Evolutionary conservation across 1,140 invertebrate species (phyloP).

Genomic region (Cotesia glomerata): DNA sequence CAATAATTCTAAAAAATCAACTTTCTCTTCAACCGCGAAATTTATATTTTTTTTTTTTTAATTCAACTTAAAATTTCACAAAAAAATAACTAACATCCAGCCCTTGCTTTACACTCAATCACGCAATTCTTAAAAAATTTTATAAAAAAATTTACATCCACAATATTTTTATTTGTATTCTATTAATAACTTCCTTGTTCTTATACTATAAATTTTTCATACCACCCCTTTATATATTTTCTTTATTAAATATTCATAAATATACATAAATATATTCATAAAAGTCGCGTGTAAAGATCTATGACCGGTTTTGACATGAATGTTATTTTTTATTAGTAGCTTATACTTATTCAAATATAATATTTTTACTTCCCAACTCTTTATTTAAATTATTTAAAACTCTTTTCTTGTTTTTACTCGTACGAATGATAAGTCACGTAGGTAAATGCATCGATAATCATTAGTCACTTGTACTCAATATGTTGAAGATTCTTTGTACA

Average conservation of each 20-base stretch:
- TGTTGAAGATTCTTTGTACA: constrained; percentile 19
- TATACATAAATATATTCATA: no score
- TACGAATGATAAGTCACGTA: constrained; percentile 15
- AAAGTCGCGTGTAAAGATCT: constrained; percentile 10
- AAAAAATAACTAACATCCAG: no score
- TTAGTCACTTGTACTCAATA: constrained; percentile 55
- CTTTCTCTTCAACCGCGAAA: no score
- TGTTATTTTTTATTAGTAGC: not conserved
- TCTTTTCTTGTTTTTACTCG: not conserved
- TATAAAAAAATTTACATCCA: no score
- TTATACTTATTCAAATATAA: not conserved
- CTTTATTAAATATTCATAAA: not conserved
- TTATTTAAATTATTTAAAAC: not conserved
- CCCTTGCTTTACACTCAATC: no score
- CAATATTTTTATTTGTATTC: no score
- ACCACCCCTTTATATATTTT: not conserved
- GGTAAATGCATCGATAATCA: constrained; percentile 43
- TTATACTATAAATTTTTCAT: not conserved
- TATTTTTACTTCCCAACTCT: not conserved
- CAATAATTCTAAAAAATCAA: no score
- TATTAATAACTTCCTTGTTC: constrained; percentile 10
- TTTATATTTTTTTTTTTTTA: no score
- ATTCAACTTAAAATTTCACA: no score
- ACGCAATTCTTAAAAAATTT: no score
- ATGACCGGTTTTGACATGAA: constrained; percentile 2